Evolutionary conservation across 2,113 vertebrate genomes (phyloP).

Genomic region (Bubo blakistoni): DNA sequence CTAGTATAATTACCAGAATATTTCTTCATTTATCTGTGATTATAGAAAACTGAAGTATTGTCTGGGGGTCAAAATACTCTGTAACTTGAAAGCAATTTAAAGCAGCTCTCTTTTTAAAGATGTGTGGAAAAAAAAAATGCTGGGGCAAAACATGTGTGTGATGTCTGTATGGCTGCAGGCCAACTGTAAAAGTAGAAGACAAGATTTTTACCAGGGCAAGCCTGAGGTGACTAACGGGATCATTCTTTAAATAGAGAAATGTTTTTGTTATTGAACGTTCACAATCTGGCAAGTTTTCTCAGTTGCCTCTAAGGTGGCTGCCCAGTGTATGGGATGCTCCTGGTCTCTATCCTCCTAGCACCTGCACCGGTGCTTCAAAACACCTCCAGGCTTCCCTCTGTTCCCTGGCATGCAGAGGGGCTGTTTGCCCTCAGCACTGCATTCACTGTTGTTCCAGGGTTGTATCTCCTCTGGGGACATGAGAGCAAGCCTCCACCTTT

Average conservation of each 20-base stretch:
- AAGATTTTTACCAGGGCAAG: neutral
- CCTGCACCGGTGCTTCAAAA: neutral
- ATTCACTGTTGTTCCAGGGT: neutral
- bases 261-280: neutral
- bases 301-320: neutral
- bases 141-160: neutral
- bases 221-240: neutral
- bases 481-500: neutral
- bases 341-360: neutral
- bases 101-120: neutral
- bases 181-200: neutral
- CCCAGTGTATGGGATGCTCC: neutral
- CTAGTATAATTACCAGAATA: conserved; percentile 7
- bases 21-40: conserved; percentile 29
- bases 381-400: neutral
- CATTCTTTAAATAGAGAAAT: neutral
- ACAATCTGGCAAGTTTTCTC: neutral
- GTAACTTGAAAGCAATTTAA: neutral
- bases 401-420: neutral
- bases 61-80: conserved; percentile 5
- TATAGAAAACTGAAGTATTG: neutral
- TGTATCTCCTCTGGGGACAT: neutral
- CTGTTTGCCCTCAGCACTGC: neutral
- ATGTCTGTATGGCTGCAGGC: neutral
- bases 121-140: neutral